A percentile compares a stretch with the other conserved stretches of the same genome.
phyloP scores from a whole-genome alignment of 64 coral and sea anemone genomes.

The Astreopora myriophthalma region DNA sequence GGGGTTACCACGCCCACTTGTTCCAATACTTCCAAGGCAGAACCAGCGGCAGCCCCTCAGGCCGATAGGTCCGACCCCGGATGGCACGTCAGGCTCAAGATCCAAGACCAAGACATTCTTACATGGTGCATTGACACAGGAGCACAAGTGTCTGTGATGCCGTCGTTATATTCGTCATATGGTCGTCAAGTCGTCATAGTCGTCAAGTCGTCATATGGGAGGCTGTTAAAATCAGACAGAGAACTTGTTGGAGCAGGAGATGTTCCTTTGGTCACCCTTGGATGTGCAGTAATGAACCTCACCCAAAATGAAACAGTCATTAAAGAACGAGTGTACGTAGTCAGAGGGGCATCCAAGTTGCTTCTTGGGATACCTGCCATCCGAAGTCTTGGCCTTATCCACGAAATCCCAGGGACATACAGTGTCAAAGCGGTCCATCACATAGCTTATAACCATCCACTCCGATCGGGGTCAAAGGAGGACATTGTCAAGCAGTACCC shows the following conservation, averaged over 20 bases:
- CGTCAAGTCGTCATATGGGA: background rate
- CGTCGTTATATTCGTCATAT: background rate
- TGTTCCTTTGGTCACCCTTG: background rate
- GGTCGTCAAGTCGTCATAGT: background rate
- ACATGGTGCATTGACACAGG: slow-evolving; percentile 39
- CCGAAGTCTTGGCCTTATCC: background rate
- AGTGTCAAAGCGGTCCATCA: background rate
- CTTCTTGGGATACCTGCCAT: slow-evolving; percentile 34
- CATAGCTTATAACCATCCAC: background rate
- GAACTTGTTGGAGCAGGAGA: slow-evolving; percentile 60
- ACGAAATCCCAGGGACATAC: background rate
- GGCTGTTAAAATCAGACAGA: slow-evolving; percentile 25
- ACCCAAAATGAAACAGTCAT: background rate
- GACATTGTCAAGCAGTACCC: slow-evolving; percentile 34
- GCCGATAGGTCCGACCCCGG: background rate
- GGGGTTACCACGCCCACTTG: slow-evolving; percentile 18
- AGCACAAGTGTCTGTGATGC: slow-evolving; percentile 58
- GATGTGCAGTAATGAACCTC: slow-evolving; percentile 23
- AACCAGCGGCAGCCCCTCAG: background rate
- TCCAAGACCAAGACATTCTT: slow-evolving; percentile 24
- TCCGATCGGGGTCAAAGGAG: background rate
- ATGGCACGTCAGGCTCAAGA: background rate
- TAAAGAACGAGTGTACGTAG: background rate
- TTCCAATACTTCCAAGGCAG: slow-evolving; percentile 17
- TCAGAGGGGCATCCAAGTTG: slow-evolving; percentile 26